These are phyloP conservation scores for Hipposideros armiger DNA, from an alignment of 2,113 vertebrate genomes.

Conservation along the genomic window DNA sequence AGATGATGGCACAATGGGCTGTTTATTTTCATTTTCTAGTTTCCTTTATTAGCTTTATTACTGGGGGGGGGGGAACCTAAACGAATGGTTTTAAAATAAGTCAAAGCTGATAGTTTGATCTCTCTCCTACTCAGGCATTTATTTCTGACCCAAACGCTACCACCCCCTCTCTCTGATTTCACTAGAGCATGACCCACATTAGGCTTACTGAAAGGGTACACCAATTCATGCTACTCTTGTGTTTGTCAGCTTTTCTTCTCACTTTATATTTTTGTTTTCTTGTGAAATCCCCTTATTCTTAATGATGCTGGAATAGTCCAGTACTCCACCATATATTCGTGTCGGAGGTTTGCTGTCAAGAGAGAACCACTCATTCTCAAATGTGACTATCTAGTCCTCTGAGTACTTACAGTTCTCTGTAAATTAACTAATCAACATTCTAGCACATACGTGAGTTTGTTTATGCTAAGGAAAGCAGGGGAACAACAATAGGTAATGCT, in stretches of 20 bases:
- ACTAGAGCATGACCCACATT: fast-evolving
- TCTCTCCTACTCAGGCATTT: not conserved
- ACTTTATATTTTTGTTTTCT: not conserved
- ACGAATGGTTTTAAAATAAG: not conserved
- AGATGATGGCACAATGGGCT: not conserved
- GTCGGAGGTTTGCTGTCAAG: not conserved
- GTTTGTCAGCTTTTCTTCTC: not conserved
- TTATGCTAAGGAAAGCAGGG: not conserved
- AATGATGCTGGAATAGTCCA: not conserved
- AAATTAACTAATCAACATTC: not conserved
- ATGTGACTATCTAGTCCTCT: not conserved
- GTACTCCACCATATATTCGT: not conserved
- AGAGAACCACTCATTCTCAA: not conserved
- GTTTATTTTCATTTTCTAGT: not conserved
- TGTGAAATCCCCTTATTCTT: not conserved
- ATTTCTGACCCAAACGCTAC: not conserved
- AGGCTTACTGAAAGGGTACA: not conserved
- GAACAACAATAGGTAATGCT: not conserved
- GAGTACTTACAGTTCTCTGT: not conserved
- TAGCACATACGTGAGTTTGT: not conserved
- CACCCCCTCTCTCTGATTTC: not conserved
- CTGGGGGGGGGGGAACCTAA: not conserved
- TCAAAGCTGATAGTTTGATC: not conserved
- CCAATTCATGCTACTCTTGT: not conserved
- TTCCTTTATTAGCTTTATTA: not conserved